These are phyloP conservation scores for Geococcyx californianus DNA, from an alignment of 2,113 vertebrate genomes.

Conservation along the genomic window DNA sequence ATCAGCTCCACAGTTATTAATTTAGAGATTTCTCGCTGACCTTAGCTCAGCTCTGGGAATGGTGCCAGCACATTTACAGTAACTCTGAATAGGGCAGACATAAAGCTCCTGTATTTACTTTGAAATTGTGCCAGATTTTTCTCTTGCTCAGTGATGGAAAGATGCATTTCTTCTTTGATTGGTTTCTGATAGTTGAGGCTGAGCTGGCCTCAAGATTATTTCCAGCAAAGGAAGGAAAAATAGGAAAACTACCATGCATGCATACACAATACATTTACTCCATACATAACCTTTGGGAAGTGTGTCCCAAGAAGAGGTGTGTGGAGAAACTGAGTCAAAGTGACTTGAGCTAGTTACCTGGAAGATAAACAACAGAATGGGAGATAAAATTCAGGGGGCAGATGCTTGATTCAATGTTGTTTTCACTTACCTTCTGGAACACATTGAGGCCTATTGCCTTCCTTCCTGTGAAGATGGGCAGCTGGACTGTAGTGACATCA, in stretches of 20 bases:
- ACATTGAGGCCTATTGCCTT: background rate
- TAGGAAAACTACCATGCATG: background rate
- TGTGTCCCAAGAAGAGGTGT: background rate
- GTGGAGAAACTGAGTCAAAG: background rate
- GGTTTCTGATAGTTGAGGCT: background rate
- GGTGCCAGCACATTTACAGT: conserved; percentile 46
- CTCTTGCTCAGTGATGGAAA: background rate
- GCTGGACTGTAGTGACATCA: background rate
- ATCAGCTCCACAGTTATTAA: conserved; percentile 31
- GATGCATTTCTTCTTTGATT: background rate
- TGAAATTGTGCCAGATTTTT: conserved; percentile 12
- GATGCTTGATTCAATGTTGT: background rate
- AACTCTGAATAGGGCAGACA: background rate
- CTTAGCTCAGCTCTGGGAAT: conserved; percentile 49
- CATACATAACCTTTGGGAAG: background rate
- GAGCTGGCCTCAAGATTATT: background rate
- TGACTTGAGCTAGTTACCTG: background rate
- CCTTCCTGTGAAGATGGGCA: conserved; percentile 53
- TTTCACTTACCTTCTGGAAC: conserved; percentile 14
- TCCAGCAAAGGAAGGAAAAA: background rate
- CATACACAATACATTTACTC: background rate
- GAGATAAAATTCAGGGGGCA: background rate
- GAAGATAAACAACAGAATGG: background rate
- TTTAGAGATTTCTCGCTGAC: conserved; percentile 29
- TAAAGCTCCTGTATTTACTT: conserved; percentile 14